Base-by-base conservation (phyloP, 2,888 invertebrate species). In the Venusia cambrica region DNA sequence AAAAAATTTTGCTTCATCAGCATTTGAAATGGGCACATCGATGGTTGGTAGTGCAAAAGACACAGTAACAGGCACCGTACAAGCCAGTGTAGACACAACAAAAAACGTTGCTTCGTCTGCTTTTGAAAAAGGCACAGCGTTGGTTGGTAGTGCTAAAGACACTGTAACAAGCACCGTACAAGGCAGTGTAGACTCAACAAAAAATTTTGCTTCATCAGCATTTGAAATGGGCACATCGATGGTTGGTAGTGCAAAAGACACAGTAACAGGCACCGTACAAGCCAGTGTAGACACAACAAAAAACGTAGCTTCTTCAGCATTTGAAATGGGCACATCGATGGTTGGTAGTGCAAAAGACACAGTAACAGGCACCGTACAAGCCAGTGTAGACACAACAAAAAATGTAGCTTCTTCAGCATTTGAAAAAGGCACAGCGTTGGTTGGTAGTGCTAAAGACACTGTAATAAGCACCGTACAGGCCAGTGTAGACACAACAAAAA, bases 281-380 rank as follows among this genome's bases (percentile, higher is more conserved):
- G 40, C 34, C 5, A 51, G 57, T 7, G 47, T 58, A 45, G 62
- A 60, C 21, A 51, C 47, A 10, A 54, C 61, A 8, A 62, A 63
- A 40, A 60, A 52, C 26, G 53, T 45, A 13, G 60, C 61, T 12
- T 39, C 56, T 2, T 45, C 57, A 4, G 60, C 54, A 10, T 48
- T 59, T 38, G 62, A 60, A 10, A 64, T 55, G 31, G 54, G 62
- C 20, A 41, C 52, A n/a, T 48, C 54, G 19, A 34, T 62, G 11
- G 51, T 70, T 38, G 48, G 62, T 35, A 58, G 51, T 37, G 68
- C 70, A 8, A 73, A 70, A 71, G 69, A 69, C 73, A 56, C 41
- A 38, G 53, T 63, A 38, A 44, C 56, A 19, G 57, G 45, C 21
- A 61, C 62, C 14, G 54, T 54, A 16, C 37, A 48, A 12, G 34